These are phyloP conservation scores for Andrena hattorfiana DNA, from an alignment of 2,888 invertebrate species.

Conservation along the genomic window DNA sequence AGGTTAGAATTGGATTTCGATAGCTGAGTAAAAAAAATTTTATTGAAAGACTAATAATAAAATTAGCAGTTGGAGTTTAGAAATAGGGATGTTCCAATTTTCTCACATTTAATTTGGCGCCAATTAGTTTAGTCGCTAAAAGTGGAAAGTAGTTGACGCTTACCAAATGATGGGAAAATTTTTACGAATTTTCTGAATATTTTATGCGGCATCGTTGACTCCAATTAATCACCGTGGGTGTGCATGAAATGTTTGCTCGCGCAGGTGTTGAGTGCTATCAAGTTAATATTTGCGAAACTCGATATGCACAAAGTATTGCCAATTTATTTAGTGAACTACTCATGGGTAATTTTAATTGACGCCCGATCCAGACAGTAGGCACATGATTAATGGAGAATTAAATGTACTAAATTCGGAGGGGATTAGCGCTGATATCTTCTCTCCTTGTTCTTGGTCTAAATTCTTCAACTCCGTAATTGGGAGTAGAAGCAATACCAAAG, in stretches of 20 bases:
- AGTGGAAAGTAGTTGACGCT: background rate
- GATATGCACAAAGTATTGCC: slow-evolving; percentile 38
- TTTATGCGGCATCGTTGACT: background rate
- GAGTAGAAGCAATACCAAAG: no score
- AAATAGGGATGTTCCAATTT: background rate
- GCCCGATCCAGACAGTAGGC: slow-evolving; percentile 5
- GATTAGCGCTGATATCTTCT: slow-evolving; percentile 22
- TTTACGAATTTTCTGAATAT: background rate
- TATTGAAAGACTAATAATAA: no score
- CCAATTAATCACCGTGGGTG: background rate
- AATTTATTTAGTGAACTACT: slow-evolving; percentile 40
- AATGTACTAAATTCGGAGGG: slow-evolving; percentile 44
- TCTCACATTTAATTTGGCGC: background rate
- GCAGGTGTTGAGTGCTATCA: slow-evolving; percentile 35
- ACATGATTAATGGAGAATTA: slow-evolving; percentile 42
- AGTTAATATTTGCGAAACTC: slow-evolving; percentile 48
- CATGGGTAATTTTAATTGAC: slow-evolving; percentile 38
- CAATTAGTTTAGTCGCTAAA: background rate
- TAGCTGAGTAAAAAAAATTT: no score
- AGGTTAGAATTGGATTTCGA: no score
- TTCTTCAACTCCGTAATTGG: background rate
- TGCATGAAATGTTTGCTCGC: slow-evolving; percentile 32
- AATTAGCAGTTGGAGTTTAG: no score
- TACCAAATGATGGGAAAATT: background rate
- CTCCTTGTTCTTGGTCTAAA: no score